Evolutionary conservation across 2,113 vertebrate genomes (phyloP).

Genomic region (Myrmophylax atrothorax): DNA sequence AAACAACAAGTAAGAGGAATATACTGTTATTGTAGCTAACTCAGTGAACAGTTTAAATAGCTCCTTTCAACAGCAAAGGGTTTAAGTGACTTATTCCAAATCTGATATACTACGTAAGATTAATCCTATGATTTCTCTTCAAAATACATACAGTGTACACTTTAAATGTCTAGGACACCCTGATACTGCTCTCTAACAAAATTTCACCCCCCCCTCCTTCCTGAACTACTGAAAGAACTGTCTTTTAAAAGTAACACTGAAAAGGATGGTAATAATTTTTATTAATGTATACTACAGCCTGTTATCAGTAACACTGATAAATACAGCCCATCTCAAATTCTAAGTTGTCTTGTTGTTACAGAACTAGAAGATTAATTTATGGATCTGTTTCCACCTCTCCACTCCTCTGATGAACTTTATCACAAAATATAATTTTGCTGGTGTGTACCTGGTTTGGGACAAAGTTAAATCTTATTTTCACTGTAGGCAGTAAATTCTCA

Average conservation of each 20-base stretch:
- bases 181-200: not conserved
- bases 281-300: not conserved
- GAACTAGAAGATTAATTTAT: not conserved
- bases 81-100: not conserved
- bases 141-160: not conserved
- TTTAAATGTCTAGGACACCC: not conserved
- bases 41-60: not conserved
- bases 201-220: rapidly evolving
- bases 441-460: not conserved
- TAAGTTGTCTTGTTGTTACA: not conserved
- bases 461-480: not conserved
- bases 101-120: not conserved
- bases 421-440: not conserved
- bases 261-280: not conserved
- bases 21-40: not conserved
- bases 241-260: not conserved
- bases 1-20: conserved; percentile 54
- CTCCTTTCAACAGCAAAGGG: not conserved
- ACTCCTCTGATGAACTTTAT: not conserved
- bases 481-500: not conserved
- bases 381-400: not conserved
- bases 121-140: not conserved
- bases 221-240: not conserved
- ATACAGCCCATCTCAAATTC: not conserved
- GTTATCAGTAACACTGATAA: not conserved